These are phyloP conservation scores for Cheilosia grossa DNA, from an alignment of 2,888 invertebrate genomes.

Conservation along the genomic window DNA sequence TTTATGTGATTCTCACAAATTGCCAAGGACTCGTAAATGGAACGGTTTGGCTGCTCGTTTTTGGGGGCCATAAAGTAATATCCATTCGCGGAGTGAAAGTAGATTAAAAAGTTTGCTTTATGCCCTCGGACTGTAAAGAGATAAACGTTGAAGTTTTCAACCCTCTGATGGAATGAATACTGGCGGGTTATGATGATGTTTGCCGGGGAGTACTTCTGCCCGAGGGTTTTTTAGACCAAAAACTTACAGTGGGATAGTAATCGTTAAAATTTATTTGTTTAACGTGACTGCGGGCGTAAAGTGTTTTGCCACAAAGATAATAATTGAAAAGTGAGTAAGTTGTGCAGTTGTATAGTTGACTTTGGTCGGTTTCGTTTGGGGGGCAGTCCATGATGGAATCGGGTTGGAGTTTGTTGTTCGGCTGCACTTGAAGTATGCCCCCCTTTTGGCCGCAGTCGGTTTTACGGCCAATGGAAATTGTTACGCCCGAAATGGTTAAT, in stretches of 20 bases:
- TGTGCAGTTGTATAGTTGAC: not conserved
- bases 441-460: too few relatives aligned
- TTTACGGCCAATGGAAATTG: too few relatives aligned
- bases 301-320: slow-evolving; percentile 14
- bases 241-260: slow-evolving; percentile 35
- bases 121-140: slow-evolving; percentile 65
- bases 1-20: slow-evolving; percentile 66
- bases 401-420: not conserved
- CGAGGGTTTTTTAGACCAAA: not conserved
- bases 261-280: slow-evolving; percentile 58
- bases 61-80: slow-evolving; percentile 45
- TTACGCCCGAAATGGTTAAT: too few relatives aligned
- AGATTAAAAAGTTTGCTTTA: slow-evolving; percentile 73
- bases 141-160: slow-evolving; percentile 62
- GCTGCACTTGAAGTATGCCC: not conserved
- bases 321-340: slow-evolving; percentile 51
- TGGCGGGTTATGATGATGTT: slow-evolving; percentile 46
- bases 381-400: not conserved
- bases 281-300: slow-evolving; percentile 41
- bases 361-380: not conserved
- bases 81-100: slow-evolving; percentile 50
- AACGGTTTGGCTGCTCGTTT: slow-evolving; percentile 55
- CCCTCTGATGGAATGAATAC: slow-evolving; percentile 8
- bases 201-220: slow-evolving; percentile 17
- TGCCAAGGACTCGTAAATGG: slow-evolving; percentile 65